Evolutionary conservation across 2,888 invertebrate genomes (phyloP).

Genomic region (Ornithoptera alexandrae): DNA sequence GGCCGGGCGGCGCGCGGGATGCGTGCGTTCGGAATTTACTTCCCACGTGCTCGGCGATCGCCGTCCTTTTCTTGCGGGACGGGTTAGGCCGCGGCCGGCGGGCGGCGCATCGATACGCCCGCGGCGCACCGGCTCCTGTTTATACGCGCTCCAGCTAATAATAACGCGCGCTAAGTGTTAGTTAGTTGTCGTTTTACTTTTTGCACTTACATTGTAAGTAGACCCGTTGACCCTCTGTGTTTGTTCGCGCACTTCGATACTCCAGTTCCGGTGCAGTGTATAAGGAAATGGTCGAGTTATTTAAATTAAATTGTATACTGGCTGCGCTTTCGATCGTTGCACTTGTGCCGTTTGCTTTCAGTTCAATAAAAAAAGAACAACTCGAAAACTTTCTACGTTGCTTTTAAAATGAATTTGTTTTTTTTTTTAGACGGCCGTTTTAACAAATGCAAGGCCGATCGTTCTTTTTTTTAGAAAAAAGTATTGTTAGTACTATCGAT

Average conservation of each 20-base stretch:
- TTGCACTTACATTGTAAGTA: slow-evolving; percentile 50
- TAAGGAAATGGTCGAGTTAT: slow-evolving; percentile 12
- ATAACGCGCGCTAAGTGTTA: slow-evolving; percentile 60
- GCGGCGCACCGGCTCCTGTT: slow-evolving; percentile 74
- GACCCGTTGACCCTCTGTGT: slow-evolving; percentile 52
- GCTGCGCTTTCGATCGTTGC: neutral
- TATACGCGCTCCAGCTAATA: slow-evolving; percentile 76
- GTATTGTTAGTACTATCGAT: no score
- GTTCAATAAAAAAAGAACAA: no score
- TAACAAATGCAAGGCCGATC: no score
- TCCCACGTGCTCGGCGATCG: slow-evolving; percentile 71
- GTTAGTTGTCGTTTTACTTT: slow-evolving; percentile 60
- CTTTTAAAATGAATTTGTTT: no score
- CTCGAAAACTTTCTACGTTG: no score
- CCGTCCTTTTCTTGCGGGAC: slow-evolving; percentile 75
- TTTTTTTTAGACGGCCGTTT: no score
- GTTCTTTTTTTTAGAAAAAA: no score
- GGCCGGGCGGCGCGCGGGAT: slow-evolving; percentile 59
- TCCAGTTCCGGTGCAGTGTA: slow-evolving; percentile 41
- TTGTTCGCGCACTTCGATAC: slow-evolving; percentile 59
- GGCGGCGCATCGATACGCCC: slow-evolving; percentile 74
- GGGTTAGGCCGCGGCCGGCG: slow-evolving; percentile 75
- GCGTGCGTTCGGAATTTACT: slow-evolving; percentile 79
- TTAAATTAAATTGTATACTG: neutral
- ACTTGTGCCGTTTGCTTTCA: neutral